phyloP scores from a whole-genome alignment of 2,888 invertebrate genomes.

The Rotaria magnacalcarata region DNA sequence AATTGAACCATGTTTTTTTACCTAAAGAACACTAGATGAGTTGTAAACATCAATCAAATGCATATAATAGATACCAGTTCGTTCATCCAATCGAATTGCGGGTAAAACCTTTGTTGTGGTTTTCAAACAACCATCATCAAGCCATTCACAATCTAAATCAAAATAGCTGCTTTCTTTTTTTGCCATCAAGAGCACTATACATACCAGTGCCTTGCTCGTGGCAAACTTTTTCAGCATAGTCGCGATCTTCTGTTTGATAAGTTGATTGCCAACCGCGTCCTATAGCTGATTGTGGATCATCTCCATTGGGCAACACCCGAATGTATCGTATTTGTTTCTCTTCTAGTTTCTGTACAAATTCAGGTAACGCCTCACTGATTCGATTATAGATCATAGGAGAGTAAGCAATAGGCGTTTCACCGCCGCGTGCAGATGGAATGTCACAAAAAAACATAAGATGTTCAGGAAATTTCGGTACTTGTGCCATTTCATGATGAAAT shows the following conservation, averaged over 20 bases:
- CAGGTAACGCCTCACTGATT: slow-evolving; percentile 48
- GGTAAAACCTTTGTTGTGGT: slow-evolving; percentile 50
- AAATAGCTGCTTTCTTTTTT: background rate
- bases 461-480: slow-evolving; percentile 51
- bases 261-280: slow-evolving; percentile 53
- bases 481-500: slow-evolving; percentile 54
- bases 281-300: slow-evolving; percentile 51
- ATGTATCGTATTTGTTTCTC: slow-evolving; percentile 50
- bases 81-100: slow-evolving; percentile 49
- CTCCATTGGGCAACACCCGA: slow-evolving; percentile 50
- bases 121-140: slow-evolving; percentile 50
- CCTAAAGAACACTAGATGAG: slow-evolving; percentile 31
- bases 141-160: slow-evolving; percentile 49
- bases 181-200: background rate
- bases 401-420: slow-evolving; percentile 51
- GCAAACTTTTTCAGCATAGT: slow-evolving; percentile 50
- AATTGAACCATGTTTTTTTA: slow-evolving; percentile 52
- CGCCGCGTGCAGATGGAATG: slow-evolving; percentile 49
- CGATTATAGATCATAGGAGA: slow-evolving; percentile 50
- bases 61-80: slow-evolving; percentile 47
- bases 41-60: too few relatives aligned
- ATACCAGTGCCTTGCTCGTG: slow-evolving; percentile 49
- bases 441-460: slow-evolving; percentile 52
- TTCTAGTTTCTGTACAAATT: slow-evolving; percentile 49
- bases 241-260: slow-evolving; percentile 49